Evolutionary conservation across 2,888 invertebrate genomes (phyloP).

Genomic region (Hemaris fuciformis): DNA sequence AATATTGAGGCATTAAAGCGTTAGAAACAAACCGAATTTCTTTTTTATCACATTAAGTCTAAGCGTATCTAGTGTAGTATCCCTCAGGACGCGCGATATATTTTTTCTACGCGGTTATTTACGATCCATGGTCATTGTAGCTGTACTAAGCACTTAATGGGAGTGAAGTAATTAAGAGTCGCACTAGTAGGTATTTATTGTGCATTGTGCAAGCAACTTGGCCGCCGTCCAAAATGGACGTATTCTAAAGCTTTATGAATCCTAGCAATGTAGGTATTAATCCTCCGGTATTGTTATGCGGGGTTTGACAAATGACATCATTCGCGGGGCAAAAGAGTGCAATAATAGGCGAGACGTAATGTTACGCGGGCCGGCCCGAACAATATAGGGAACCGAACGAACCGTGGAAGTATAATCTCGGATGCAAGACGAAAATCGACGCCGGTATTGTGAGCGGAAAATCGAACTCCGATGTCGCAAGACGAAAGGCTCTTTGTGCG

Average conservation of each 20-base stretch:
- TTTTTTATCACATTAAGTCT: not conserved
- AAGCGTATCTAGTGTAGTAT: not conserved
- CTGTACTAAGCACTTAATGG: constrained; percentile 51
- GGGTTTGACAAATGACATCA: constrained; percentile 49
- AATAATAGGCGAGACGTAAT: constrained; percentile 30
- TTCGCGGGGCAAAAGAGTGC: constrained; percentile 26
- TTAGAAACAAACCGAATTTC: too few species aligned
- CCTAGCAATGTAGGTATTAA: constrained; percentile 66
- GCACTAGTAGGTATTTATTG: constrained; percentile 71
- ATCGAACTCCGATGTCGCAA: constrained; percentile 73
- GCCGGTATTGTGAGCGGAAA: constrained; percentile 72
- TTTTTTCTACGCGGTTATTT: constrained; percentile 2
- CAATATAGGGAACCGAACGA: constrained; percentile 54
- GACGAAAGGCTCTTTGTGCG: constrained; percentile 72
- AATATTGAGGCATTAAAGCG: too few species aligned
- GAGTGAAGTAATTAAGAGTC: constrained; percentile 73
- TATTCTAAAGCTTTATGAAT: constrained; percentile 64
- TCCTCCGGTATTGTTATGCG: constrained; percentile 57
- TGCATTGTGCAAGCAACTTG: constrained; percentile 69
- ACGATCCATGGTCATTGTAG: constrained; percentile 20
- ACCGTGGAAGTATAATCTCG: constrained; percentile 63
- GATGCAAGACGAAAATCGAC: constrained; percentile 73
- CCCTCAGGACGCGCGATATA: not conserved
- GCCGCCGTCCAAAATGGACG: constrained; percentile 62
- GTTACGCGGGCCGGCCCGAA: constrained; percentile 43